Evolutionary conservation across 2,113 vertebrate species (phyloP), one percentile per base, ranked within the genome.

Genomic region (Oryzias javanicus): DNA sequence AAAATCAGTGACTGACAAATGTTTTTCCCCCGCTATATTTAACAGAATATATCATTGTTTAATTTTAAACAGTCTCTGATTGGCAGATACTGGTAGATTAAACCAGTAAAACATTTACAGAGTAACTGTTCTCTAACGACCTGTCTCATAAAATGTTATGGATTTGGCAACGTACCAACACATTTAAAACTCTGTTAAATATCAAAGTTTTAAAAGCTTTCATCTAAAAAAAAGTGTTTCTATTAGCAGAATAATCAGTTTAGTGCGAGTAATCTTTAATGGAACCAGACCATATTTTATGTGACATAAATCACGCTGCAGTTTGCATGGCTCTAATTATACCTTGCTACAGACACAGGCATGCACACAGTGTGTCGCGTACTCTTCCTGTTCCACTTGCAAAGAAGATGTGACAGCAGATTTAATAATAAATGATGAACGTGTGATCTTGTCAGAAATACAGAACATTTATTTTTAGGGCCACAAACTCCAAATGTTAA

Each of bases 401-500:
- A 47, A 49, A 62, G 14, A 16, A 63, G 56, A 65, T 50, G 48
- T 58, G 14, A 14, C 22, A 61, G 56, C 67, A 42, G 20, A 52
- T 64, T 17, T 55, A 60, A 60, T 70, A 42, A 22, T 20, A 77
- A 78, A 60, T 45, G 55, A 60, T 29, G 8, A 46, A 48, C 16
- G 2, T 55, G 4, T 49, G 45, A 61, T 73, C 54, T 71, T 65
- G 64, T 75, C 65, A 62, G 24, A 25, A 19, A 55, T 66, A 65
- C 48, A 74, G 54, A 49, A 20, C 1, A 1, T 53, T 22, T 57
- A 20, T 79, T 73, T 80, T 60, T 54, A 66, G 53, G 70, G 44
- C 62, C 29, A 55, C 73, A 70, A 81, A 67, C 58, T 64, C 51
- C 70, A 53, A 72, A 74, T 67, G 64, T 72, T 65, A 54, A 41